Conservation (phyloP, 64 coral and sea anemone species). For the Exaiptasia diaphana region DNA sequence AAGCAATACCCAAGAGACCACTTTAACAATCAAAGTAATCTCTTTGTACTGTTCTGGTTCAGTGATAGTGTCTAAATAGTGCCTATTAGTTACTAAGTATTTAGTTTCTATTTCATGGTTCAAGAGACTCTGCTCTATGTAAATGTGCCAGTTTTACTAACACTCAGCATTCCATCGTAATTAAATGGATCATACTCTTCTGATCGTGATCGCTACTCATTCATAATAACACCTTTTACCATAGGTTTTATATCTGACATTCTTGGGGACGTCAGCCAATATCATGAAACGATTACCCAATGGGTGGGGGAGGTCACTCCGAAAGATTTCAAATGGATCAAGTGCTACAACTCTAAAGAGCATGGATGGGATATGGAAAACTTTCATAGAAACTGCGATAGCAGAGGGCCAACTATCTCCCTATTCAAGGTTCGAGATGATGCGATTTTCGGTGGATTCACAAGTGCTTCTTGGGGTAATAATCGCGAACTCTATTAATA, state of each 20-base stretch:
- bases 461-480: constrained; percentile 15
- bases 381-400: constrained; percentile 17
- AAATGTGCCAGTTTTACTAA: no score
- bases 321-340: background rate
- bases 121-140: no score
- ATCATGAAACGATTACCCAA: background rate
- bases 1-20: no score
- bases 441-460: constrained; percentile 34
- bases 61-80: no score
- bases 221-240: no score
- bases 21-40: no score
- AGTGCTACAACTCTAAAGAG: background rate
- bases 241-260: constrained; percentile 37
- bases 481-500: background rate
- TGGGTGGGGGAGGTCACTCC: background rate
- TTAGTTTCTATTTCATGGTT: no score
- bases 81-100: no score
- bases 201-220: no score
- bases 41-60: no score
- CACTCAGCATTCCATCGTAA: no score
- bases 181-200: no score
- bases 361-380: constrained; percentile 14
- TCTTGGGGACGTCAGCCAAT: background rate
- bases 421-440: constrained; percentile 8
- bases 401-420: constrained; percentile 18